Percentiles rank a stretch among this genome's conserved stretches.
Evolutionary conservation across 2,113 vertebrate genomes (phyloP).

Genomic region (Microcebus lehilahytsara): DNA sequence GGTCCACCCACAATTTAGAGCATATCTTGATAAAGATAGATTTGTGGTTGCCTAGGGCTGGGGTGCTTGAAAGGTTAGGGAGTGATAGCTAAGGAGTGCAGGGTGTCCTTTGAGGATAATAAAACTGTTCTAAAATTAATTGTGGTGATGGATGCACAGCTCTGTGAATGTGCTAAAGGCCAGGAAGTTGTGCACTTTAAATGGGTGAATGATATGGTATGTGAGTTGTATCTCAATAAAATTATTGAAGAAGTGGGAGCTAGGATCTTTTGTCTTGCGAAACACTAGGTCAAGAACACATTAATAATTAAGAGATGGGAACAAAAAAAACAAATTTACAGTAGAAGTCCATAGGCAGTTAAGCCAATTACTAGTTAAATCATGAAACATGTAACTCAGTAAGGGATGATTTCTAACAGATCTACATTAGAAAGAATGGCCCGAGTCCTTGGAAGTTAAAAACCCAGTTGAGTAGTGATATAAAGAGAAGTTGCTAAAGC

Average conservation of each 20-base stretch:
- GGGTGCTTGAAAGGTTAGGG: fast-evolving
- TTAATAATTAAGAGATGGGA: not conserved
- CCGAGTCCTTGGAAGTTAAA: not conserved
- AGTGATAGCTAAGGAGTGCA: not conserved
- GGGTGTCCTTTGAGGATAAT: not conserved
- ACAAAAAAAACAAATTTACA: not conserved
- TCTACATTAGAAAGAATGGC: not conserved
- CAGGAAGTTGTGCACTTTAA: not conserved
- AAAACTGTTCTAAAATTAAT: not conserved
- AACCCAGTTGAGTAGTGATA: not conserved
- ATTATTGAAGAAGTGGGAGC: not conserved
- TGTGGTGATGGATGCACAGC: not conserved
- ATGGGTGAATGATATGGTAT: not conserved
- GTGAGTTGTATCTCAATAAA: not conserved
- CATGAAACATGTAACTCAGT: not conserved
- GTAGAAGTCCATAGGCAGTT: not conserved
- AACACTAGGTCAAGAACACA: not conserved
- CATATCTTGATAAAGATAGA: not conserved
- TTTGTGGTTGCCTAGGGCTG: not conserved
- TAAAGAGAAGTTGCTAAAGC: not conserved
- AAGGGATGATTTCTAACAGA: not conserved
- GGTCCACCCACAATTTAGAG: not conserved
- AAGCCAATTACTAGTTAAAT: not conserved
- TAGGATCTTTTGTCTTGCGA: not conserved
- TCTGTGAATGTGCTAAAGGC: not conserved